phyloP scores from a whole-genome alignment of 2,113 vertebrate genomes.

The Anoura caudifer region DNA sequence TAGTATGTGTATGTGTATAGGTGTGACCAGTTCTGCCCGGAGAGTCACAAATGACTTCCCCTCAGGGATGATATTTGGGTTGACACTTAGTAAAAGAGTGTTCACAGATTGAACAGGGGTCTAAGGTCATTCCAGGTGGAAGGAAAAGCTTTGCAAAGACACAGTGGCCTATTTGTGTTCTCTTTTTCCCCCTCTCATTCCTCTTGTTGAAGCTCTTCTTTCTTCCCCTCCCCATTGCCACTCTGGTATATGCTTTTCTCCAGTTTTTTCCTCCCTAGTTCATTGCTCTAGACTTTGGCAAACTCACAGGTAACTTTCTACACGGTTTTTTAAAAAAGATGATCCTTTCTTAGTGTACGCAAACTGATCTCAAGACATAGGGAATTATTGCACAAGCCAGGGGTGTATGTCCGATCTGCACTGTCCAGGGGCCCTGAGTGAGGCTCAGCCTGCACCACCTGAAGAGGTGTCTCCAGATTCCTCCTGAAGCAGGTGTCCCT shows the following conservation, averaged over 20 bases:
- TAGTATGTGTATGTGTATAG: not conserved
- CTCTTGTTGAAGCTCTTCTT: not conserved
- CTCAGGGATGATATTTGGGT: not conserved
- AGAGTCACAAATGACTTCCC: not conserved
- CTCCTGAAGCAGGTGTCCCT: too few relatives aligned
- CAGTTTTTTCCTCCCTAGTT: not conserved
- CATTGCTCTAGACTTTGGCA: not conserved
- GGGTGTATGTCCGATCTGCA: not conserved
- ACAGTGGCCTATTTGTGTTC: not conserved
- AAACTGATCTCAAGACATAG: not conserved
- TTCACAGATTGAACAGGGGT: not conserved
- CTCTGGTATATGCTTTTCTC: not conserved
- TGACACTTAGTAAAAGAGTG: not conserved
- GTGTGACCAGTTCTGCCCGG: not conserved
- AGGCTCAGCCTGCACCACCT: not conserved
- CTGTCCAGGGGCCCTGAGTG: not conserved
- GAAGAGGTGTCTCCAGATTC: not conserved
- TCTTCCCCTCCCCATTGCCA: not conserved
- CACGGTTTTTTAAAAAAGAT: not conserved
- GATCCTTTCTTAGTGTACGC: not conserved
- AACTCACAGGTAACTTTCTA: not conserved
- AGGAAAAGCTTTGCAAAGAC: not conserved
- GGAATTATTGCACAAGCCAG: not conserved
- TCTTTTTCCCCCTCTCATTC: fast-evolving
- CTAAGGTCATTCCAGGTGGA: not conserved